Evolutionary conservation across 1,140 invertebrate species (phyloP).

Genomic region (Hermatobates lingyangjiaoensis): DNA sequence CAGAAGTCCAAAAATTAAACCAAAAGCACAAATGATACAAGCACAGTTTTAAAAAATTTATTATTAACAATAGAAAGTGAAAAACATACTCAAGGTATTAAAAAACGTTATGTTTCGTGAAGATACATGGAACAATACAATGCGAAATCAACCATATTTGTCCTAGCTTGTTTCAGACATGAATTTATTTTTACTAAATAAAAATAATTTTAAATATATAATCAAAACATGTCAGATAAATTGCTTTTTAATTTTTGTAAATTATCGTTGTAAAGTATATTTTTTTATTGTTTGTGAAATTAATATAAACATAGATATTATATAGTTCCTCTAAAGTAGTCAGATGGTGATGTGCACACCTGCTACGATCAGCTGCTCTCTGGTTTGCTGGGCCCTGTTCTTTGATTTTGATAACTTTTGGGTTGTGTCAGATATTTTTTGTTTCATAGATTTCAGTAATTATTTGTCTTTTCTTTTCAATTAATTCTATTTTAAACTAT

Average conservation of each 20-base stretch:
- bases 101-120: slow-evolving; percentile 4
- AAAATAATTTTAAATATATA: too few species aligned
- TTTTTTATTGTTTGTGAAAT: too few species aligned
- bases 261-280: too few species aligned
- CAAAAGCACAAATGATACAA: too few species aligned
- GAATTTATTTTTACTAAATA: background rate
- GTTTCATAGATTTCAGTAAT: background rate
- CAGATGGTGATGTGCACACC: too few species aligned
- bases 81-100: slow-evolving; percentile 1
- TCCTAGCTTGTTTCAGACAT: slow-evolving; percentile 1
- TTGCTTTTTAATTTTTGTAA: too few species aligned
- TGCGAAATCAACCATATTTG: slow-evolving; percentile 14
- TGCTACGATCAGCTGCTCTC: too few species aligned
- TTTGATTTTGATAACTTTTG: background rate
- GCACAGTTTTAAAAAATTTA: too few species aligned
- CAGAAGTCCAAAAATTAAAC: too few species aligned
- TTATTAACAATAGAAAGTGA: background rate
- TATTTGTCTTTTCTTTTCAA: background rate
- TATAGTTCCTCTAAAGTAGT: too few species aligned
- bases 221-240: too few species aligned
- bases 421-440: background rate
- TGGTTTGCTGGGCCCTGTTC: background rate
- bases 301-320: too few species aligned
- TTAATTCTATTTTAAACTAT: background rate
- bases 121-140: slow-evolving; percentile 11